phyloP scores from a whole-genome alignment of 2,888 invertebrate species.

The Tolmerus cingulatus region DNA sequence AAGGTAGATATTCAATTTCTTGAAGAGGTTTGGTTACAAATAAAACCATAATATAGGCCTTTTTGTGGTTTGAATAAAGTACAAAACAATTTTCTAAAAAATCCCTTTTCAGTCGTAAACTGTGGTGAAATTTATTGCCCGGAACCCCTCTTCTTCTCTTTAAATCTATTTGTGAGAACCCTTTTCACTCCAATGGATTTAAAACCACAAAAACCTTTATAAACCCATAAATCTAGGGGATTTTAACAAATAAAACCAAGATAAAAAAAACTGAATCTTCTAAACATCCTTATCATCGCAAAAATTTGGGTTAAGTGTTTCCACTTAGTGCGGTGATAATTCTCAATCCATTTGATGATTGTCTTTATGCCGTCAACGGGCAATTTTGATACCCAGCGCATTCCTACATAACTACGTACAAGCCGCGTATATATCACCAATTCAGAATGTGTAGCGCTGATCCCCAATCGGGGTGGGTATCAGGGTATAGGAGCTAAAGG shows the following conservation, averaged over 20 bases:
- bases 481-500: neutral
- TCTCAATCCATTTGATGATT: slow-evolving; percentile 42
- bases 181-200: slow-evolving; percentile 7
- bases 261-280: slow-evolving; percentile 16
- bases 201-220: slow-evolving; percentile 19
- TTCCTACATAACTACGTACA: neutral
- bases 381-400: slow-evolving; percentile 29
- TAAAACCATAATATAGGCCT: neutral
- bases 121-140: neutral
- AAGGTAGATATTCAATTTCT: neutral
- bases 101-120: neutral
- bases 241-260: slow-evolving; percentile 35
- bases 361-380: slow-evolving; percentile 40
- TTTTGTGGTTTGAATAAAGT: neutral
- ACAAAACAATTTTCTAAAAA: neutral
- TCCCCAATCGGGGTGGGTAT: neutral
- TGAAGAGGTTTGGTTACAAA: neutral
- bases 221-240: slow-evolving; percentile 35
- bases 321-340: slow-evolving; percentile 36
- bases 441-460: neutral
- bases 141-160: neutral
- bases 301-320: slow-evolving; percentile 41
- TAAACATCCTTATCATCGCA: slow-evolving; percentile 27
- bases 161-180: slow-evolving; percentile 22
- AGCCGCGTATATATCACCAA: slow-evolving; percentile 4